A percentile compares a stretch with the other conserved stretches of the same genome.
Conservation (phyloP, 2,888 invertebrate genomes). For the Macaria liturata region DNA sequence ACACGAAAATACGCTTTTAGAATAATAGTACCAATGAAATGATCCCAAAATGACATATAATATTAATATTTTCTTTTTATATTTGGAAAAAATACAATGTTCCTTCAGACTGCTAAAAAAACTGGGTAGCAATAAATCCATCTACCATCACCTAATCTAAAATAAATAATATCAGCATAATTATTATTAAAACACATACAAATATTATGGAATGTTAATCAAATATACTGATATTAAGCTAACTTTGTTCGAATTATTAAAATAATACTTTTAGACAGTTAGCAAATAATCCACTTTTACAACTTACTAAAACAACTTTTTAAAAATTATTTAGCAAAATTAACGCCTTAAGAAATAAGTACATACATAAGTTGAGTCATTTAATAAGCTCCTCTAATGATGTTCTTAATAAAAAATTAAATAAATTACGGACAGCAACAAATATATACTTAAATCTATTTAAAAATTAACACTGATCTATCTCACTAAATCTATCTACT, state of each 20-base stretch:
- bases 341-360: not conserved
- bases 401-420: not conserved
- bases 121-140: no score
- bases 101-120: no score
- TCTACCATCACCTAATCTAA: not conserved
- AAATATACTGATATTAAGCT: not conserved
- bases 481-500: no score
- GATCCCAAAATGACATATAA: not conserved
- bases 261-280: not conserved
- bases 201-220: not conserved
- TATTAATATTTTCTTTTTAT: no score
- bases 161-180: not conserved
- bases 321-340: not conserved
- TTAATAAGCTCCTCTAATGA: not conserved
- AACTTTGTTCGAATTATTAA: not conserved
- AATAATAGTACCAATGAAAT: not conserved
- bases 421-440: no score
- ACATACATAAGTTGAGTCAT: not conserved
- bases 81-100: no score
- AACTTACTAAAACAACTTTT: not conserved
- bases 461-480: no score
- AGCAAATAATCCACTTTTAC: not conserved
- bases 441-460: no score
- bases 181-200: not conserved
- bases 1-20: no score